A percentile compares a stretch with the other conserved stretches of the same genome.
phyloP scores from a whole-genome alignment of 2,797 vertebrate species.

The Salmo trutta region DNA sequence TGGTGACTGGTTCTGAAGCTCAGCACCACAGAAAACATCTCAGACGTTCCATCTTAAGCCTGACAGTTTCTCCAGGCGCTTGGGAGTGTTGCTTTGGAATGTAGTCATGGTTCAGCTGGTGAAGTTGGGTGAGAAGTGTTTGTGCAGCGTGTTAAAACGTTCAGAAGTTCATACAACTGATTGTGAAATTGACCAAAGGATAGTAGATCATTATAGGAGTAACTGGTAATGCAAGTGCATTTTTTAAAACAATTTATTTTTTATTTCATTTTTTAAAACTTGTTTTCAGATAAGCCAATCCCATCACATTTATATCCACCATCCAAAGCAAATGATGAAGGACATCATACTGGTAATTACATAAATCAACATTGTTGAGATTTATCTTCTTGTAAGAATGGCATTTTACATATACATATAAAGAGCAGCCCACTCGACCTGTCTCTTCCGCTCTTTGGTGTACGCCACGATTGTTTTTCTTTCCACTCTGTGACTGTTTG shows the following conservation, averaged over 20 bases:
- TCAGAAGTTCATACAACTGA: constrained; percentile 8
- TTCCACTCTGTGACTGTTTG: constrained; percentile 39
- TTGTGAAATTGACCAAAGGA: constrained; percentile 25
- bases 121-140: constrained; percentile 8
- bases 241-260: neutral
- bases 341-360: neutral
- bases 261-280: neutral
- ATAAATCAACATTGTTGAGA: neutral
- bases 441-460: neutral
- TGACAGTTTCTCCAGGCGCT: constrained; percentile 20
- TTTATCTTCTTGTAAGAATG: neutral
- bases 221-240: neutral
- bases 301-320: neutral
- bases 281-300: neutral
- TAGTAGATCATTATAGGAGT: neutral
- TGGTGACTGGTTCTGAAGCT: constrained; percentile 61
- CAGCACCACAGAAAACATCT: constrained; percentile 55
- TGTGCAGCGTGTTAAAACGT: constrained; percentile 8
- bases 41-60: constrained; percentile 43
- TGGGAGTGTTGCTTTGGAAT: neutral
- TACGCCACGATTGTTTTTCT: constrained; percentile 48
- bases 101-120: constrained; percentile 20
- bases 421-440: neutral
- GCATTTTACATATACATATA: neutral
- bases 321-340: neutral